Conservation (phyloP, 2,113 vertebrate species). For the Nycticryphes semicollaris region DNA sequence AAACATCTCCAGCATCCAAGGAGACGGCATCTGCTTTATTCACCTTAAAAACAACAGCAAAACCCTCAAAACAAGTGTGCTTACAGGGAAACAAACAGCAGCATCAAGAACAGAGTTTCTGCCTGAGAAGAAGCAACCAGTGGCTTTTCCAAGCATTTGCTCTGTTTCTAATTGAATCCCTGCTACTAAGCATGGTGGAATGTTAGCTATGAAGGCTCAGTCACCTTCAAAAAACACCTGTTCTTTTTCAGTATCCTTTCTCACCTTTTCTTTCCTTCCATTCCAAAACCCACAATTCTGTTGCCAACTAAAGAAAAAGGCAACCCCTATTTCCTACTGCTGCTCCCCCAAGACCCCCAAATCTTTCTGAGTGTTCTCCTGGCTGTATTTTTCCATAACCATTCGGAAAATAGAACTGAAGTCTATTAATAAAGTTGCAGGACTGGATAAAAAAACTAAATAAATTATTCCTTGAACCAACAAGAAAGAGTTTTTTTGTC, state of each 20-base stretch:
- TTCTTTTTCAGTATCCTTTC: not conserved
- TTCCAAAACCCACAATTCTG: not conserved
- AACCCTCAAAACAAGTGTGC: not conserved
- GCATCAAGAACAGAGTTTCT: not conserved
- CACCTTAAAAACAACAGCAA: conserved; percentile 68
- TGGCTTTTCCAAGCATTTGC: not conserved
- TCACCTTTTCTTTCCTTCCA: not conserved
- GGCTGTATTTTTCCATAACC: not conserved
- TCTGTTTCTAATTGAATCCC: not conserved
- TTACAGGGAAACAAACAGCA: not conserved
- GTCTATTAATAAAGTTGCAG: not conserved
- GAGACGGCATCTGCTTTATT: conserved; percentile 87
- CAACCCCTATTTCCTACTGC: not conserved
- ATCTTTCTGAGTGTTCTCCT: not conserved
- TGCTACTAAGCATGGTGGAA: not conserved
- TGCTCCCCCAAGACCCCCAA: not conserved
- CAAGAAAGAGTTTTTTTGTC: not conserved
- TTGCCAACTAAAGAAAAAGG: not conserved
- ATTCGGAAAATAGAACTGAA: not conserved
- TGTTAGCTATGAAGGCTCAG: not conserved
- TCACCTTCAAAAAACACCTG: not conserved
- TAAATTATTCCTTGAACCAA: not conserved
- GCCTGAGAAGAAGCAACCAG: not conserved
- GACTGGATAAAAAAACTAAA: not conserved
- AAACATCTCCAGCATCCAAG: conserved; percentile 88